Evolutionary conservation across 2,113 vertebrate species (phyloP), one percentile per base, ranked within the genome.

Genomic region (Silurus asotus): DNA sequence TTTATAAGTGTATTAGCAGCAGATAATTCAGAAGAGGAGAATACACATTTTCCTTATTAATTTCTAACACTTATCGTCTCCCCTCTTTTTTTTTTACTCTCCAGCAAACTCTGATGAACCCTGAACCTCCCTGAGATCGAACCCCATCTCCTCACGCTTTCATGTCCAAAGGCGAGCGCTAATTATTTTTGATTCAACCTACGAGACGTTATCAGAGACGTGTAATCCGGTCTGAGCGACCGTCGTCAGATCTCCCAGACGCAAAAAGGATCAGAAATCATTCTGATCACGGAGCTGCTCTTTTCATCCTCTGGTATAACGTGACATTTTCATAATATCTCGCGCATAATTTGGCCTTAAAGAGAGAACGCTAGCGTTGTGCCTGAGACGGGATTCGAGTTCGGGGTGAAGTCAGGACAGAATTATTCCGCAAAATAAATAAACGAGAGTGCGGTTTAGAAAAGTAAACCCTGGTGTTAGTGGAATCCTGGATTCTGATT

Each of bases 241-340:
- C 15, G 17, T 1, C n/a, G 23, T 77, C 51, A 56, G 51, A 77
- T 56, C 51, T 56, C 2, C 0, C 3, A 14, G 45, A 55, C 10
- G n/a, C 37, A 37, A 37, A 56, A 77, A 56, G 13, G 51, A 55
- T 77, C 53, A 9, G 15, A 4, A 65, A 81, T 62, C 8, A 53
- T 82, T 82, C 80, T 2, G 13, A 49, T 82, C 80, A 65, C 37
- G 23, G 25, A 62, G 4, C 6, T 49, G 80, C 61, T 82, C 61
- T 65, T 51, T 53, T 65, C 80, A 51, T 82, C 9, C 48, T 53
- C 58, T 49, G n/a, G 80, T 53, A 51, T 15, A 49, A 65, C 48
- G 3, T 82, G 80, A 82, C 80, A 82, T 82, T 82, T 65, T 25
- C 23, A 53, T 82, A 81, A 62, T 53, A 82, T 53, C 48, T 25